phyloP scores from a whole-genome alignment of 1,140 invertebrate species.

The Scaptomyza montana region DNA sequence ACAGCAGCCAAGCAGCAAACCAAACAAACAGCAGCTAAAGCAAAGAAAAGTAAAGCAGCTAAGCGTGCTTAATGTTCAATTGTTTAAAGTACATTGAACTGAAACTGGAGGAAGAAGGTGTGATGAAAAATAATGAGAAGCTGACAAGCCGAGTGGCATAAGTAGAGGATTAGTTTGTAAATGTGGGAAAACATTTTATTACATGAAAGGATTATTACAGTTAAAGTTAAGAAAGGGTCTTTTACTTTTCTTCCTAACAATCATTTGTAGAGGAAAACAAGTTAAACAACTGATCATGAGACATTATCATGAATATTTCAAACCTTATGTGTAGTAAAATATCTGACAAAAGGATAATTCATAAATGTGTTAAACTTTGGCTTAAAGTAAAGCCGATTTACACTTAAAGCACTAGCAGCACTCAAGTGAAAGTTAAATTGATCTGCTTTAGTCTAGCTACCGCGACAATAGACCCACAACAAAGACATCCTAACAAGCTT shows the following conservation, averaged over 20 bases:
- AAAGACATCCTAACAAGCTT: constrained; percentile 22
- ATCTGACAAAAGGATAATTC: no score
- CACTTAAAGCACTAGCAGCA: not conserved
- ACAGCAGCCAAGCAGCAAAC: constrained; percentile 33
- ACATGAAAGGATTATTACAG: not conserved
- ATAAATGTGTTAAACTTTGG: constrained; percentile 9
- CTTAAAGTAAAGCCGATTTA: constrained; percentile 9
- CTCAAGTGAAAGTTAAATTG: constrained; percentile 42
- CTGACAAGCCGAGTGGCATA: constrained; percentile 14
- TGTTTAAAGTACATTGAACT: constrained; percentile 56
- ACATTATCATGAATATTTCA: no score
- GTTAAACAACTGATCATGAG: no score
- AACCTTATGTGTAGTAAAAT: no score
- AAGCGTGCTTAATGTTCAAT: constrained; percentile 58
- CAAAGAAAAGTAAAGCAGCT: constrained; percentile 24
- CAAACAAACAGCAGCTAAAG: constrained; percentile 25
- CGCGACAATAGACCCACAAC: constrained; percentile 37
- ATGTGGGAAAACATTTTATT: not conserved
- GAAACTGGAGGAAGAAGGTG: constrained; percentile 9
- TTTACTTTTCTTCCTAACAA: no score
- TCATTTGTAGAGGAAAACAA: no score
- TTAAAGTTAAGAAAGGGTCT: no score
- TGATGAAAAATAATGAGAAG: constrained; percentile 4
- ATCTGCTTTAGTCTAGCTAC: constrained; percentile 23
- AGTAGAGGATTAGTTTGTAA: not conserved